Base-by-base conservation (phyloP, 2,888 invertebrate species). In the Troides aeacus region DNA sequence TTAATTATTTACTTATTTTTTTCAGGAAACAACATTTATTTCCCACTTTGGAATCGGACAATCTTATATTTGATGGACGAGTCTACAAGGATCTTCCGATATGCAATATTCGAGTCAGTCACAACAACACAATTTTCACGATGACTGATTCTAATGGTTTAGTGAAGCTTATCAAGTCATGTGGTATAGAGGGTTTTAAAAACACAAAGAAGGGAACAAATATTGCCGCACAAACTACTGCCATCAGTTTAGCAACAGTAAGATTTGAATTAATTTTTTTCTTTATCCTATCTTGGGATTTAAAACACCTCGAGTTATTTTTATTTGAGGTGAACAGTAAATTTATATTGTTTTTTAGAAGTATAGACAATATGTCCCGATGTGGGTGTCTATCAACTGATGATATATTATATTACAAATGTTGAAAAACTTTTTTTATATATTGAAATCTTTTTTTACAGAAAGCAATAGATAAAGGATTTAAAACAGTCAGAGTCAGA, bases 181-280 rank as follows among this genome's bases (percentile, higher is more conserved):
- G 97, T 89, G 98, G 99, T 0, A 93, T 96, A 77, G 99, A 99
- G 85, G 99, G 99, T 7, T 99, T 98, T 81, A 98, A 98, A 88
- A 97, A 99, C 85, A 95, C 98, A 0, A 95, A 96, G 77, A 99
- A 99, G 88, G 99, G 99, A 72, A 99, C 99, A 6, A 99, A 98
- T 83, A 96, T 99, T 79, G 99, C 99, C 57, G 99, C 98, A 2
- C 99, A 99, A 89, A 97, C 98, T 17, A 97, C 98, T 36, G 99
- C 97, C 36, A 95, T 98, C 68, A 95, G 93, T 70, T 89, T 98
- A 77, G 96, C 96, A 75, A 90, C 92, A 71, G 97, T 97, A 92
- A 93, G 94, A 39, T 46, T 72, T 70, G 30, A 30, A 30, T n/a
- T 10, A 7, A 39, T 10, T 10, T 39, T 39, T 39, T 1, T 39